These are phyloP conservation scores for Epinotia demarniana DNA, from an alignment of 2,888 invertebrate genomes.

Conservation along the genomic window DNA sequence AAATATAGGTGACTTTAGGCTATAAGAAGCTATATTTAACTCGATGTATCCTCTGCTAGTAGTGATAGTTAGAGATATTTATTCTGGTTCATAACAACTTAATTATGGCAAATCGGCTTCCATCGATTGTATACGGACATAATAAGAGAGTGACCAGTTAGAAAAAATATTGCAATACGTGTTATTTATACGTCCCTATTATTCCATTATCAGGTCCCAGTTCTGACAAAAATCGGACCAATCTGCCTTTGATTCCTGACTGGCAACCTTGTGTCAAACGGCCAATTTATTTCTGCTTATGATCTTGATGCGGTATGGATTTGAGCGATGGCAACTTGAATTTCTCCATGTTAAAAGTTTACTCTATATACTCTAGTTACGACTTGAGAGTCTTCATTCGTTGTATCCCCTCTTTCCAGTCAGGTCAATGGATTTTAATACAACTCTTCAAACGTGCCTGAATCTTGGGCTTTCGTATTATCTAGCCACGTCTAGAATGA, in stretches of 20 bases:
- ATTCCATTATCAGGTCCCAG: background rate
- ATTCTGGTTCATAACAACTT: background rate
- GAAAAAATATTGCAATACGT: background rate
- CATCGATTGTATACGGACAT: background rate
- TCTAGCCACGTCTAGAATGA: no score
- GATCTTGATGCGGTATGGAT: background rate
- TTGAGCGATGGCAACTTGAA: background rate
- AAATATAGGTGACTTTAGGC: slow-evolving; percentile 12
- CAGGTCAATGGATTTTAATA: no score
- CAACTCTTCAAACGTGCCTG: no score
- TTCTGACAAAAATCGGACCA: background rate
- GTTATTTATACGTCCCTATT: background rate
- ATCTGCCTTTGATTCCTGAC: background rate
- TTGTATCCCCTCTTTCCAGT: no score
- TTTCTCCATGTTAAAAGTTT: no score
- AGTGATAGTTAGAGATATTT: background rate
- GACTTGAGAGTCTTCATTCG: no score
- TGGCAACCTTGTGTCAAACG: no score
- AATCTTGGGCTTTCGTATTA: no score
- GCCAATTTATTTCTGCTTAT: no score
- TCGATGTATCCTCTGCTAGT: background rate
- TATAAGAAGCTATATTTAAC: slow-evolving; percentile 4
- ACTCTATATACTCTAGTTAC: background rate
- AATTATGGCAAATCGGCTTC: background rate
- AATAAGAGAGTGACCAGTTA: background rate